These are phyloP conservation scores for Zaprionus lineosus DNA, from an alignment of 2,888 invertebrate genomes.

Conservation along the genomic window DNA sequence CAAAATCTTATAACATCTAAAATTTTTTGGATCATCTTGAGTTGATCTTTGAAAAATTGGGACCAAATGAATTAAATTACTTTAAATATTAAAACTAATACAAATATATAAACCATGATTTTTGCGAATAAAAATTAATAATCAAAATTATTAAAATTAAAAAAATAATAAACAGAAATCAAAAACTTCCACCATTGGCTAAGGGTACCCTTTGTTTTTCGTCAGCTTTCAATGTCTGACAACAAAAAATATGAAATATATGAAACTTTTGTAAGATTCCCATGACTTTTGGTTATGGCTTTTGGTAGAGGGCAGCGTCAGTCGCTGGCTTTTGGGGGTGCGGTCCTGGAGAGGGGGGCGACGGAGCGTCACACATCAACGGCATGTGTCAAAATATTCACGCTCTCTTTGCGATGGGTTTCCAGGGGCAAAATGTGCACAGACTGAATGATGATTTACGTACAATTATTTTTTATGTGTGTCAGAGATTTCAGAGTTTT, in stretches of 20 bases:
- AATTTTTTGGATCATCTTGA: no score
- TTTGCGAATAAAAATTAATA: no score
- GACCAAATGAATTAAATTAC: no score
- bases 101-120: no score
- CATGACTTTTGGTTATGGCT: constrained; percentile 48
- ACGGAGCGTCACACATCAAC: constrained; percentile 38
- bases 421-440: constrained; percentile 50
- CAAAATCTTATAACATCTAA: no score
- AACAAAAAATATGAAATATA: constrained; percentile 12
- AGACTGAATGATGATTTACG: constrained; percentile 35
- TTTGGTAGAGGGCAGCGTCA: constrained; percentile 26
- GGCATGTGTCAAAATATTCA: constrained; percentile 73
- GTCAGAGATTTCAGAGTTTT: no score
- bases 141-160: no score
- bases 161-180: no score
- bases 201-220: no score
- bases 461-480: constrained; percentile 33
- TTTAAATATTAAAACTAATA: no score
- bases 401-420: constrained; percentile 65
- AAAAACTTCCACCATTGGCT: no score
- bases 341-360: not conserved
- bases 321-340: constrained; percentile 10
- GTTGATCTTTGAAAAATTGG: no score
- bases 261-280: constrained; percentile 36
- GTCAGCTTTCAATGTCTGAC: constrained; percentile 33